Evolutionary conservation across 2,113 vertebrate genomes (phyloP), one percentile per base, ranked within the genome.

Genomic region (Cinclus mexicanus): DNA sequence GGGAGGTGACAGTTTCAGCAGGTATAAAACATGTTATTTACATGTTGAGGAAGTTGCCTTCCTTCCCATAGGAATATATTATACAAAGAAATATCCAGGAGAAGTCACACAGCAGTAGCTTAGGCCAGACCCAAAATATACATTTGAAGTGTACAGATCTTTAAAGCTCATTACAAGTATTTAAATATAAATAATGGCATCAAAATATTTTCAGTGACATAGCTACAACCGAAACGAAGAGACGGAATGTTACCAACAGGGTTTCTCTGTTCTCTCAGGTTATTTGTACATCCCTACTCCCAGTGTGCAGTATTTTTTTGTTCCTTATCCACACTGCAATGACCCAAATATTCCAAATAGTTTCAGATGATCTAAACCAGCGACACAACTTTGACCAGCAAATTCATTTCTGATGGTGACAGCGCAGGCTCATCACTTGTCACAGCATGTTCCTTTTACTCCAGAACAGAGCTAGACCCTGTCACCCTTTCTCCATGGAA

Each of bases 41-140:
- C 97, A 98, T 31, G 44, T 96, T 94, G 88, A 95, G 84, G 96
- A 92, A 97, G 95, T 91, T 93, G 72, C 69, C 84, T 97, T 96
- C 77, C 44, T 95, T 97, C 96, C 97, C 92, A 69, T 9, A 93
- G 95, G 95, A 97, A 94, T 93, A 78, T 47, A 89, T 31, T 71
- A 71, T 93, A 97, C 85, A 96, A 97, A 96, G 93, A 91, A 95
- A 90, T 33, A 33, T 83, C 94, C 92, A 94, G 88, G 94, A 95
- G 91, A 94, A 88, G 80, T 97, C 95, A 97, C 80, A 95, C 39
- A 63, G 81, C 24, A 71, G 91, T 92, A 97, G 82, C 95, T 95
- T 96, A 97, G 70, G 95, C 87, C 96, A 95, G 98, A 98, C 94
- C 93, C 93, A 97, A 98, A 98, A 98, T 97, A 98, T 46, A 97